Evolutionary conservation across 2,113 vertebrate genomes (phyloP).

Genomic region (Scomber colias): DNA sequence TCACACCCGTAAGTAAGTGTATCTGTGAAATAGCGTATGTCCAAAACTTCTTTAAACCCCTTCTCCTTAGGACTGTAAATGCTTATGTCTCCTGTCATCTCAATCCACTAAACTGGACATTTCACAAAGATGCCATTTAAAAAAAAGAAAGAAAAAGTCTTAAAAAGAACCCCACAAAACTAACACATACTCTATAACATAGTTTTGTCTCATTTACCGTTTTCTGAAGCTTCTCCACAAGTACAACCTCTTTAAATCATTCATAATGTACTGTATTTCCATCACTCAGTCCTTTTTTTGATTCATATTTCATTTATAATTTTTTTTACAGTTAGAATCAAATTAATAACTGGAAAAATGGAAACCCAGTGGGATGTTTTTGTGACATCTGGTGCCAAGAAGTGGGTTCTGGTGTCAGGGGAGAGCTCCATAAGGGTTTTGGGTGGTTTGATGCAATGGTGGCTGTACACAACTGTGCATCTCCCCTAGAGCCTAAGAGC

Average conservation of each 20-base stretch:
- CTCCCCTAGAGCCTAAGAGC: slow-evolving; percentile 88
- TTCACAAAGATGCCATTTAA: slow-evolving; percentile 74
- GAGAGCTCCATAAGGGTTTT: slow-evolving; percentile 70
- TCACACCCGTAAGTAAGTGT: slow-evolving; percentile 47
- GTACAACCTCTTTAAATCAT: slow-evolving; percentile 71
- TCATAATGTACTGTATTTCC: slow-evolving; percentile 77
- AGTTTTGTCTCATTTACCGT: slow-evolving; percentile 74
- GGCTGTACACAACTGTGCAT: slow-evolving; percentile 68
- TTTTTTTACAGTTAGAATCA: slow-evolving; percentile 80
- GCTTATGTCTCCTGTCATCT: slow-evolving; percentile 71
- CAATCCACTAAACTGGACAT: slow-evolving; percentile 75
- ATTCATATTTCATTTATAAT: slow-evolving; percentile 76
- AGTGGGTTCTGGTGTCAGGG: slow-evolving; percentile 73
- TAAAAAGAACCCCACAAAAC: slow-evolving; percentile 78
- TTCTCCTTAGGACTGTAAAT: slow-evolving; percentile 61
- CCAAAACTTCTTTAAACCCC: slow-evolving; percentile 30
- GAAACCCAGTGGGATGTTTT: slow-evolving; percentile 72
- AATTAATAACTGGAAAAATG: slow-evolving; percentile 73
- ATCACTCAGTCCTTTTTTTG: slow-evolving; percentile 71
- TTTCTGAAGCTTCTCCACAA: slow-evolving; percentile 76
- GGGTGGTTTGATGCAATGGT: slow-evolving; percentile 66
- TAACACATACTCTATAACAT: slow-evolving; percentile 72
- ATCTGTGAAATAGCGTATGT: slow-evolving; percentile 53
- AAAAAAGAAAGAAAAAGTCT: slow-evolving; percentile 64
- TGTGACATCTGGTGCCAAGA: slow-evolving; percentile 73